Conservation (phyloP, 1,140 invertebrate genomes). For the Bombus huntii region DNA sequence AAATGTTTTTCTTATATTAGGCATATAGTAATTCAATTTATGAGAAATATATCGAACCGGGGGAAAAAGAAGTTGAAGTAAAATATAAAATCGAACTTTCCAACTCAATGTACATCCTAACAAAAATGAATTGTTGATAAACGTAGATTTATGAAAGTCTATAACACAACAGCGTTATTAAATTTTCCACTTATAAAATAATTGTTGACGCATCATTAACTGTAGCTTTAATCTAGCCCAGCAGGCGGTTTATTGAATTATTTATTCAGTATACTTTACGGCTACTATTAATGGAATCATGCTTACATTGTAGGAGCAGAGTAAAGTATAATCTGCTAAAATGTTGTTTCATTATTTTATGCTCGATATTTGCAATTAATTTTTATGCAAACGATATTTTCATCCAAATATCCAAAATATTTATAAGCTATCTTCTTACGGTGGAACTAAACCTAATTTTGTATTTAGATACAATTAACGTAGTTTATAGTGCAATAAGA, state of each 20-base stretch:
- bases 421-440: neutral
- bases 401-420: neutral
- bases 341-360: neutral
- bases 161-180: neutral
- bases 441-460: neutral
- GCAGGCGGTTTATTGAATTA: slow-evolving; percentile 19
- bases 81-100: neutral
- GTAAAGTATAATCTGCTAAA: too few species aligned
- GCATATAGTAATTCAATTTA: neutral
- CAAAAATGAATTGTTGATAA: neutral
- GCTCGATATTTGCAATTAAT: slow-evolving; percentile 1
- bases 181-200: slow-evolving; percentile 4
- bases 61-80: neutral
- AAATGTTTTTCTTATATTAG: neutral
- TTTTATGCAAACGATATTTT: neutral
- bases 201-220: slow-evolving; percentile 6
- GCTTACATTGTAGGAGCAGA: neutral
- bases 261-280: slow-evolving; percentile 8
- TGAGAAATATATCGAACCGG: neutral
- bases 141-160: neutral
- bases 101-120: too few species aligned
- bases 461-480: neutral
- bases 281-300: neutral
- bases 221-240: neutral
- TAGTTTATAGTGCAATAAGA: neutral